Percentiles rank a stretch among this genome's conserved stretches.
Conservation (phyloP, 2,888 invertebrate species). For the Heliconius hortense region DNA sequence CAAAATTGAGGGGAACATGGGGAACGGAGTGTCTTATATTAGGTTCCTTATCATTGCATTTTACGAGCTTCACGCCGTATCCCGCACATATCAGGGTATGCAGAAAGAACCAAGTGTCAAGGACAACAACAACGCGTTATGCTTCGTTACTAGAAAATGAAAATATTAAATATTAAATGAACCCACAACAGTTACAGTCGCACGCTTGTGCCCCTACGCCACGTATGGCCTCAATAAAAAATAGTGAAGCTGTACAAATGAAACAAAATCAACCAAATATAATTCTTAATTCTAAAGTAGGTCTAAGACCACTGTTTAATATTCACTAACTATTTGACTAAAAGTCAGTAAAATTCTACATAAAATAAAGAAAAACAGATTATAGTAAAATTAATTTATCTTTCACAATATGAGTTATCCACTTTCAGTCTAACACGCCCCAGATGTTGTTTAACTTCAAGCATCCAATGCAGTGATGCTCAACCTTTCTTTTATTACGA, state of each 20-base stretch:
- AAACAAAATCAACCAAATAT: neutral
- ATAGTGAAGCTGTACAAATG: neutral
- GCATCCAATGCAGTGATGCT: slow-evolving; percentile 14
- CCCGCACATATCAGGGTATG: too few species aligned
- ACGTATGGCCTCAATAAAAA: neutral
- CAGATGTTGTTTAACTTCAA: slow-evolving; percentile 33
- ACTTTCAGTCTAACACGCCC: slow-evolving; percentile 21
- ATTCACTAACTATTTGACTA: neutral
- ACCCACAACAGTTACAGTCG: too few species aligned
- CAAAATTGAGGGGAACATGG: too few species aligned
- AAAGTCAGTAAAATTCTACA: neutral
- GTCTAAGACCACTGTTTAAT: neutral
- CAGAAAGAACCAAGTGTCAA: too few species aligned
- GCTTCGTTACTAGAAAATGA: too few species aligned
- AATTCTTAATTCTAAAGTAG: neutral
- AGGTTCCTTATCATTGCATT: too few species aligned
- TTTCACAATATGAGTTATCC: slow-evolving; percentile 19
- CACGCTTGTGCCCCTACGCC: too few species aligned
- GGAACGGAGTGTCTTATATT: too few species aligned
- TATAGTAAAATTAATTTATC: slow-evolving; percentile 13
- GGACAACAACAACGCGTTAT: too few species aligned
- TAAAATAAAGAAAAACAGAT: slow-evolving; percentile 1
- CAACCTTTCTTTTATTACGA: neutral
- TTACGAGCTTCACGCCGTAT: too few species aligned
- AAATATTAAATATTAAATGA: too few species aligned